A percentile compares a stretch with the other conserved stretches of the same genome.
phyloP scores from a whole-genome alignment of 2,797 vertebrate species.

The Aplochiton taeniatus region DNA sequence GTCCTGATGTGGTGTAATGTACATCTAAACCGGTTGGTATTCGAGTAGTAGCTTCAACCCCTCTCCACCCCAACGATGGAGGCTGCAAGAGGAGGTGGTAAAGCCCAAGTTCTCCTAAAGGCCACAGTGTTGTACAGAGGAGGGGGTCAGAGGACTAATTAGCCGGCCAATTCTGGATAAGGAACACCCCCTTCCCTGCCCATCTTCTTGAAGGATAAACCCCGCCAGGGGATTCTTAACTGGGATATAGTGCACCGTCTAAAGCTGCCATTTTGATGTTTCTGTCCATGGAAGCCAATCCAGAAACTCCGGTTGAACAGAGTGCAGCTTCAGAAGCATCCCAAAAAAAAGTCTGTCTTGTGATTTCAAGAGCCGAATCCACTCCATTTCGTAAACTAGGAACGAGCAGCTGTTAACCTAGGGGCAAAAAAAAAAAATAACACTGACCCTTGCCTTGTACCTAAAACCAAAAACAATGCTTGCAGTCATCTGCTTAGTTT shows the following conservation, averaged over 20 bases:
- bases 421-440: not conserved
- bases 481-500: conserved; percentile 4
- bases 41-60: too few relatives aligned
- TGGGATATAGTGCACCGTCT: too few relatives aligned
- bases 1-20: not conserved
- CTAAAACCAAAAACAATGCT: not conserved
- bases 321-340: not conserved
- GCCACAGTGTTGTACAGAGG: conserved; percentile 50
- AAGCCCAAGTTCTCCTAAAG: conserved; percentile 35
- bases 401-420: not conserved
- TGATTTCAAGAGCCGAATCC: too few relatives aligned
- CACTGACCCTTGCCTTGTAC: conserved; percentile 3
- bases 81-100: conserved; percentile 8
- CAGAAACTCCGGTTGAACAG: not conserved
- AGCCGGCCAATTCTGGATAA: not conserved
- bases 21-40: too few relatives aligned
- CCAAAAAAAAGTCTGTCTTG: too few relatives aligned
- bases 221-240: too few relatives aligned
- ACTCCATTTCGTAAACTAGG: too few relatives aligned
- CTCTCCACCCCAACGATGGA: too few relatives aligned
- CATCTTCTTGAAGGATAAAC: not conserved
- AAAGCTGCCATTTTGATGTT: too few relatives aligned
- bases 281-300: not conserved
- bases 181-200: not conserved
- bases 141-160: not conserved